Conservation (phyloP, 2,113 vertebrate species). For the Phoxinus phoxinus region DNA sequence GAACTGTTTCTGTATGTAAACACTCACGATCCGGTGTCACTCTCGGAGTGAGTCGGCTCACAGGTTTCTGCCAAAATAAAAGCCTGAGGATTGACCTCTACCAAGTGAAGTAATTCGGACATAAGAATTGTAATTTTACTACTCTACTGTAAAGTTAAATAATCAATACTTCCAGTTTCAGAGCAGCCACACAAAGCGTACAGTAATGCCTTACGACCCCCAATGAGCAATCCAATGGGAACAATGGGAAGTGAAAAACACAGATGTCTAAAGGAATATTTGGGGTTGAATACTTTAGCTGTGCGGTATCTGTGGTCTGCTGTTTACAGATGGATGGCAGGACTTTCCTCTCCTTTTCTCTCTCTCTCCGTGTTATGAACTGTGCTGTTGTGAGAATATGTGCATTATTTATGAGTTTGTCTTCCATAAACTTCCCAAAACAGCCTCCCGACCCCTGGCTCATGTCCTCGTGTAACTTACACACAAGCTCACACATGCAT, state of each 20-base stretch:
- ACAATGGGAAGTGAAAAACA: background rate
- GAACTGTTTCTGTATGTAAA: too few relatives aligned
- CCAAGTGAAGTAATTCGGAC: too few relatives aligned
- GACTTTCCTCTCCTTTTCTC: background rate
- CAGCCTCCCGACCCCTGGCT: background rate
- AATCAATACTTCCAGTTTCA: background rate
- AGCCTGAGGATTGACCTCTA: too few relatives aligned
- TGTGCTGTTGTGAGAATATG: conserved; percentile 24
- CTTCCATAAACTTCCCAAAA: conserved; percentile 10
- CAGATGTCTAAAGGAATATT: background rate
- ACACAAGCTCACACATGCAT: background rate
- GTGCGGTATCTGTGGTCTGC: background rate
- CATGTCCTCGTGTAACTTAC: background rate
- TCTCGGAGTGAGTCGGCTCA: too few relatives aligned
- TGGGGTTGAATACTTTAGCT: background rate
- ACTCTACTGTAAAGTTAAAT: too few relatives aligned
- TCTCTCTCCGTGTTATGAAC: background rate
- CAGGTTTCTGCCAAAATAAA: too few relatives aligned
- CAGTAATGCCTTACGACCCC: background rate
- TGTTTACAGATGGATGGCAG: conserved; percentile 14
- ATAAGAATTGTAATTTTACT: too few relatives aligned
- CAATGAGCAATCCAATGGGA: background rate
- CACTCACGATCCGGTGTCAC: too few relatives aligned
- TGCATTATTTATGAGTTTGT: conserved; percentile 14
- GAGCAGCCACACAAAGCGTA: background rate